phyloP scores from a whole-genome alignment of 2,113 vertebrate species.

The Labrus mixtus region DNA sequence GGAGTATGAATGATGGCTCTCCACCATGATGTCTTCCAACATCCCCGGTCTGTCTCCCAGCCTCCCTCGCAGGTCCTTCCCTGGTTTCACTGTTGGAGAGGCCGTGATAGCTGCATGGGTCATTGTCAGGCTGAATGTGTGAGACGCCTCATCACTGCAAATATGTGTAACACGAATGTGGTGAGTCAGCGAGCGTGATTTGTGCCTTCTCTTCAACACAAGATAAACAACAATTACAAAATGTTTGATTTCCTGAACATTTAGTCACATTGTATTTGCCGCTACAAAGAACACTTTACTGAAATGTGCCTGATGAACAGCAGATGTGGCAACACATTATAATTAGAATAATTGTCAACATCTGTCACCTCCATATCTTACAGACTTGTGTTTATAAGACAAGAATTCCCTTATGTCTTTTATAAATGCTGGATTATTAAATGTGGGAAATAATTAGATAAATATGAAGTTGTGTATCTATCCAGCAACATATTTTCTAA shows the following conservation, averaged over 20 bases:
- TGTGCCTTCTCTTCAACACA: not conserved
- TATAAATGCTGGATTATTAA: conserved; percentile 7
- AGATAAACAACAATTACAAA: not conserved
- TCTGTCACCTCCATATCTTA: not conserved
- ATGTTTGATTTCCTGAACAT: not conserved
- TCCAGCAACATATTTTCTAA: conserved; percentile 21
- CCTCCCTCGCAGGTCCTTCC: conserved; percentile 45
- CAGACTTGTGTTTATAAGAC: not conserved
- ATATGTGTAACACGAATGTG: conserved; percentile 20
- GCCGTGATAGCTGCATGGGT: conserved; percentile 31
- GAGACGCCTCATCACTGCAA: conserved; percentile 28
- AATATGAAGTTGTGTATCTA: not conserved
- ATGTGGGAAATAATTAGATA: not conserved
- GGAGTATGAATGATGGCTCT: conserved; percentile 39
- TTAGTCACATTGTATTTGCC: conserved; percentile 6
- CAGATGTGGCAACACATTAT: not conserved
- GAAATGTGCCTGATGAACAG: not conserved
- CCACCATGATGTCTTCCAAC: conserved; percentile 49
- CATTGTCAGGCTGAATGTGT: conserved; percentile 47
- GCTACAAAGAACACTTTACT: not conserved
- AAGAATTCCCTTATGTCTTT: not conserved
- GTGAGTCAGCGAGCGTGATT: conserved; percentile 11
- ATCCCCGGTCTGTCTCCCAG: conserved; percentile 47
- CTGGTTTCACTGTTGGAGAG: conserved; percentile 12
- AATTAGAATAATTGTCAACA: conserved; percentile 15